Base-by-base conservation (phyloP, 2,888 invertebrate genomes). In the Sphinx pinastri region DNA sequence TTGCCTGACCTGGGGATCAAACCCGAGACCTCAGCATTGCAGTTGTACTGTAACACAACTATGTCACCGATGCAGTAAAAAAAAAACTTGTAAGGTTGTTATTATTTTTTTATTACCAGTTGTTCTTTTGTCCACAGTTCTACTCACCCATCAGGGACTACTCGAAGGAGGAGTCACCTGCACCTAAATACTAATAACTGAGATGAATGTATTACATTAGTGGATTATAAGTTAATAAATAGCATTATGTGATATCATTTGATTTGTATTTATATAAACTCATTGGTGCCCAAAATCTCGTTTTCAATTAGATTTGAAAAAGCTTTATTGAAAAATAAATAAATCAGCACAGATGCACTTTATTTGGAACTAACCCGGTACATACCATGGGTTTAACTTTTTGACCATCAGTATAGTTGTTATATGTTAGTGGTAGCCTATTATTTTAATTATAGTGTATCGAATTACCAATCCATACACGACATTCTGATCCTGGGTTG, bases 101-200 rank as follows among this genome's bases (percentile, higher is more conserved):
- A 10, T 16, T 13, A 54, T 19, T 13, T 10, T 13, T 45, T 45
- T 55, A 45, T 8, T n/a, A 25, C 4, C 3, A 13, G 13, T 0
- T 51, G 7, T 67, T 38, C 74, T 71, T 78, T 84, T 88, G 77
- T 78, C 95, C 95, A 70, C 95, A 97, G 97, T 97, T 97, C 87
- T 96, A 96, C 84, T 96, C 96, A 0, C 96, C 97, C n/a, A 95
- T 88, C 80, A 88, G 95, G 73, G 96, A 97, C 87, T 96, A 96
- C 86, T 90, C 94, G 38, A 96, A 96, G 87, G 87, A 94, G 68
- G 95, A 95, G 80, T 95, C 94, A 58, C 95, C 95, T 19, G 96
- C 96, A 66, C 97, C 97, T 73, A 96, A 96, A 87, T 97, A 93
- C 86, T 96, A 95, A 88, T 63, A 19, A 75, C 69, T 72, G 70